Conservation (phyloP, 37 sponge, comb jelly and placozoan species). For the Chondrosia reniformis region DNA sequence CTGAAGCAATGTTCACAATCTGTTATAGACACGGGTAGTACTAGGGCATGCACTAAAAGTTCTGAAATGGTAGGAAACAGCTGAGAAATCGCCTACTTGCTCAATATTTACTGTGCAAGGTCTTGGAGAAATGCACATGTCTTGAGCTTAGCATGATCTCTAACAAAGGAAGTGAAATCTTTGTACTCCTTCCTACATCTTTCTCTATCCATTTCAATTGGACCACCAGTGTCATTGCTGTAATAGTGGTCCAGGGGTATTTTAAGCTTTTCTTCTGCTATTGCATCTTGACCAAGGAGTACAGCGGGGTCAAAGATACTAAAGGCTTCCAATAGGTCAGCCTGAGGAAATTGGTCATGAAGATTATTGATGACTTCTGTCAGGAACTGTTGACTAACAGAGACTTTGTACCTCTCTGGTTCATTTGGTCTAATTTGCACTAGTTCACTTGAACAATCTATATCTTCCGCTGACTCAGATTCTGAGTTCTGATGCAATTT, state of each 20-base stretch:
- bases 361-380: slow-evolving; percentile 9
- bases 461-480: slow-evolving; percentile 12
- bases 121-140: slow-evolving; percentile 8
- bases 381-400: slow-evolving; percentile 9
- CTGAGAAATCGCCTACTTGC: slow-evolving; percentile 11
- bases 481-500: slow-evolving; percentile 12
- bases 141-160: neutral
- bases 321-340: slow-evolving; percentile 12
- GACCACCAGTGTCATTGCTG: neutral
- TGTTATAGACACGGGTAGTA: slow-evolving; percentile 26
- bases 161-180: slow-evolving; percentile 4
- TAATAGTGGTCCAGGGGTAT: slow-evolving; percentile 12
- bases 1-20: slow-evolving; percentile 32
- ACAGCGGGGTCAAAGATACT: slow-evolving; percentile 15
- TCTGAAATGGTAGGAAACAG: slow-evolving; percentile 13
- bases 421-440: slow-evolving; percentile 8
- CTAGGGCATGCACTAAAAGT: slow-evolving; percentile 11
- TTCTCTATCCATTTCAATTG: neutral
- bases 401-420: slow-evolving; percentile 13
- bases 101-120: slow-evolving; percentile 11
- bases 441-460: slow-evolving; percentile 11
- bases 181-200: slow-evolving; percentile 4
- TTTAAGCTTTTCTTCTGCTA: slow-evolving; percentile 11
- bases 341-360: slow-evolving; percentile 8
- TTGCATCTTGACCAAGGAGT: slow-evolving; percentile 15